Conservation (phyloP, 2,797 vertebrate genomes). For the Fundulus diaphanus region DNA sequence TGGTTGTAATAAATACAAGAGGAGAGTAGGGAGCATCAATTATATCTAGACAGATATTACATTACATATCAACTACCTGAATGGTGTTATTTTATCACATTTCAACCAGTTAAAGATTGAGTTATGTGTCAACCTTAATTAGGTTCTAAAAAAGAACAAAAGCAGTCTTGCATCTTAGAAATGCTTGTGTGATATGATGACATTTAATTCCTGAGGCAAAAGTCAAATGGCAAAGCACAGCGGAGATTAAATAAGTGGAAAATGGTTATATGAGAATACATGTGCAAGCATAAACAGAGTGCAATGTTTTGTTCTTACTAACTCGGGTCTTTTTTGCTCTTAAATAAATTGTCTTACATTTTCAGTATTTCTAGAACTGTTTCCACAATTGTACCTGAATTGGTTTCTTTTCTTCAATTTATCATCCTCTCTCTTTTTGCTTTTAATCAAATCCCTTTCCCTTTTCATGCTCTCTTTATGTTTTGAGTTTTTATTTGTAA, state of each 20-base stretch:
- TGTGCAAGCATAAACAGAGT: not conserved
- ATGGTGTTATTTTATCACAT: not conserved
- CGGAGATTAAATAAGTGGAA: not conserved
- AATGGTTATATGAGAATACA: not conserved
- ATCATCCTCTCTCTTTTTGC: constrained; percentile 13
- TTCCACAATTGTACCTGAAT: not conserved
- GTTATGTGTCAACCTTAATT: not conserved
- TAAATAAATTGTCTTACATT: constrained; percentile 8
- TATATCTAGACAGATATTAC: not conserved
- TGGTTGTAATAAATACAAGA: not conserved
- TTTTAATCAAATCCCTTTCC: constrained; percentile 32
- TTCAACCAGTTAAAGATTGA: not conserved
- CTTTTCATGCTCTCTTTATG: constrained; percentile 20
- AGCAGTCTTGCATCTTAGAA: not conserved
- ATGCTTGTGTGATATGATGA: not conserved
- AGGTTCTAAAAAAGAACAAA: not conserved
- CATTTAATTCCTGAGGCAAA: not conserved
- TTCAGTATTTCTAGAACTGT: constrained; percentile 5
- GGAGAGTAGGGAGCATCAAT: not conserved
- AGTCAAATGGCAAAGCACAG: not conserved
- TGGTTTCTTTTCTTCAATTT: constrained; percentile 9
- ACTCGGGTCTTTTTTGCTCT: not conserved
- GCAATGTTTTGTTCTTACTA: not conserved
- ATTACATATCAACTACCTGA: not conserved
- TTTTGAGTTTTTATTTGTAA: constrained; percentile 55